A percentile compares a stretch with the other conserved stretches of the same genome.
These are phyloP conservation scores for Polietes domitor DNA, from an alignment of 2,888 invertebrate genomes.

Conservation along the genomic window DNA sequence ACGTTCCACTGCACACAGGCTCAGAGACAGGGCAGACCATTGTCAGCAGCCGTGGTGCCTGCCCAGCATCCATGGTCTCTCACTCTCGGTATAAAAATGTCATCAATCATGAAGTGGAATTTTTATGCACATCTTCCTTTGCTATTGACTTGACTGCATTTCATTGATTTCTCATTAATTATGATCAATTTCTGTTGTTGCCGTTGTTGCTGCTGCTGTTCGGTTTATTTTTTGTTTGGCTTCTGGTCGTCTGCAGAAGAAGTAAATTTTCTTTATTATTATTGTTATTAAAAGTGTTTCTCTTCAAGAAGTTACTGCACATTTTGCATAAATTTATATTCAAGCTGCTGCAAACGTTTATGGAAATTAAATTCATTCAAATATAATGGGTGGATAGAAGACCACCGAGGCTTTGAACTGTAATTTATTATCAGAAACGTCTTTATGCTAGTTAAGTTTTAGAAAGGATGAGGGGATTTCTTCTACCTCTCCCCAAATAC, in stretches of 20 bases:
- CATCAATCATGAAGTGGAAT: conserved; percentile 57
- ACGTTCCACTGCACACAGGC: conserved; percentile 54
- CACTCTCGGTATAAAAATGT: conserved; percentile 62
- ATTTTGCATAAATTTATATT: too few relatives aligned
- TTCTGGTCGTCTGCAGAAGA: background rate
- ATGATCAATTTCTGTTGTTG: conserved; percentile 58
- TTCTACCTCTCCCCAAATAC: too few relatives aligned
- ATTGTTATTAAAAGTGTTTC: conserved; percentile 44
- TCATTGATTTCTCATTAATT: conserved; percentile 79
- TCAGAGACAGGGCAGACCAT: conserved; percentile 16
- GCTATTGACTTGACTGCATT: conserved; percentile 71
- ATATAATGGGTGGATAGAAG: background rate
- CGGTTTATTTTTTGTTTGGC: conserved; percentile 15
- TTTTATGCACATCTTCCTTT: conserved; percentile 68
- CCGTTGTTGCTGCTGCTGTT: conserved; percentile 1
- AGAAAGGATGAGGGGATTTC: too few relatives aligned
- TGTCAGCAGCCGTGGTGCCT: conserved; percentile 40
- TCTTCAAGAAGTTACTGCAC: conserved; percentile 5
- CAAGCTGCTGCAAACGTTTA: background rate
- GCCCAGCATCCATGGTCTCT: conserved; percentile 36
- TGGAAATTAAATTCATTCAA: too few relatives aligned
- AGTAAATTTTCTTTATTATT: background rate
- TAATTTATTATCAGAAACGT: too few relatives aligned
- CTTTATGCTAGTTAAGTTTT: too few relatives aligned
- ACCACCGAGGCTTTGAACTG: too few relatives aligned